Base-by-base conservation (phyloP, 2,113 vertebrate species). In the Rhinichthys klamathensis region DNA sequence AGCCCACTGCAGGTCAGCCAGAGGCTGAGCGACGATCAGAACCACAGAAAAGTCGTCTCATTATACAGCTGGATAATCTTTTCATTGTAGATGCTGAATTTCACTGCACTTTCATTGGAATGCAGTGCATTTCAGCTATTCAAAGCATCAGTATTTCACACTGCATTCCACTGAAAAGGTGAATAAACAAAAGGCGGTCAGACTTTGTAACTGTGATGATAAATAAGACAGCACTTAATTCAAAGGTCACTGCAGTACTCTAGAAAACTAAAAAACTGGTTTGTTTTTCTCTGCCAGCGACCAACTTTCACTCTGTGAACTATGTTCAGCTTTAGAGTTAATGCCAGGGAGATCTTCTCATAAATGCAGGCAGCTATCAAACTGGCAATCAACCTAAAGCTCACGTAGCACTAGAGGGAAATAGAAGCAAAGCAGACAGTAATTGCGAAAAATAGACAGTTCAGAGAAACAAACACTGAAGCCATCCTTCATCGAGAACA, bases 351-450 rank as follows among this genome's bases (percentile, higher is more conserved):
- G 25, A 63, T 49, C 25, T 80, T 23, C 11, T n/a, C n/a, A 67
- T 81, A 32, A 81, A 81, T 25, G 63, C 75, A 80, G 60, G 35
- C 61, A 81, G 60, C 38, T 51, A 81, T 67, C 61, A 51, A 81
- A 65, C 35, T 67, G 60, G 25, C 58, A 67, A 81, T 81, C 25
- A 25, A 30, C 41, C 79, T 61, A 15, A 80, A 46, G 15, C 61
- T 67, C 41, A 27, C 25, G 7, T 8, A 32, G 44, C 49, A 6
- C 13, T 44, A 27, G 11, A 77, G 30, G n/a, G n/a, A 56, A 11
- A 58, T 18, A 78, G 10, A 32, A 32, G 49, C 49, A 30, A 76
- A 76, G 41, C 51, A 78, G 27, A 58, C 51, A 35, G 75, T 56
- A 38, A 78, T n/a, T 58, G 18, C 38, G 30, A 78, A 58, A 13